Evolutionary conservation across 2,113 vertebrate genomes (phyloP).

Genomic region (Amphiprion percula): DNA sequence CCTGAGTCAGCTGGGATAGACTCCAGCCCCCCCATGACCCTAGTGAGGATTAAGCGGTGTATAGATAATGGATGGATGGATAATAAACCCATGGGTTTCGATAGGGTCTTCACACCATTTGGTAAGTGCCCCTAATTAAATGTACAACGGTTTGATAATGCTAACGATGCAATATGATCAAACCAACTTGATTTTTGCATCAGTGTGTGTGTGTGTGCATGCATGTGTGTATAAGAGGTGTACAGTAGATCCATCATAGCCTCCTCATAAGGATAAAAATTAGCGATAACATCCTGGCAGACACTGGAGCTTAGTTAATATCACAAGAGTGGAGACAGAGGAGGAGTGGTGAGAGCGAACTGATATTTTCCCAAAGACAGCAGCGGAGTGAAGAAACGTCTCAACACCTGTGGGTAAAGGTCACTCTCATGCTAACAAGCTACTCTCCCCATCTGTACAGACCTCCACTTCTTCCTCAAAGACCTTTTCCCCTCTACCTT

Average conservation of each 20-base stretch:
- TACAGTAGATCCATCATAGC: slow-evolving; percentile 76
- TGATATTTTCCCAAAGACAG: slow-evolving; percentile 58
- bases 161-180: neutral
- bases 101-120: no score
- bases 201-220: neutral
- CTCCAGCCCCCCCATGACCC: no score
- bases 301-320: slow-evolving; percentile 56
- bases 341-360: slow-evolving; percentile 31
- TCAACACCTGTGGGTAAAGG: slow-evolving; percentile 78
- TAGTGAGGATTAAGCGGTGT: no score
- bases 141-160: neutral
- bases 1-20: no score
- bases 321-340: slow-evolving; percentile 54
- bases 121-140: neutral
- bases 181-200: neutral
- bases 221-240: slow-evolving; percentile 7
- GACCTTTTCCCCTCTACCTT: neutral
- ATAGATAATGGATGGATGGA: no score
- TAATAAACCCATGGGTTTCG: no score
- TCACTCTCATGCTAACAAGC: slow-evolving; percentile 64
- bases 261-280: slow-evolving; percentile 70
- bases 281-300: slow-evolving; percentile 65
- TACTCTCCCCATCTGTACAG: slow-evolving; percentile 40
- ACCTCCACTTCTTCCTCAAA: slow-evolving; percentile 28
- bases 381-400: slow-evolving; percentile 56